Conservation (phyloP, 2,888 invertebrate genomes). For the Epinotia ramella region DNA sequence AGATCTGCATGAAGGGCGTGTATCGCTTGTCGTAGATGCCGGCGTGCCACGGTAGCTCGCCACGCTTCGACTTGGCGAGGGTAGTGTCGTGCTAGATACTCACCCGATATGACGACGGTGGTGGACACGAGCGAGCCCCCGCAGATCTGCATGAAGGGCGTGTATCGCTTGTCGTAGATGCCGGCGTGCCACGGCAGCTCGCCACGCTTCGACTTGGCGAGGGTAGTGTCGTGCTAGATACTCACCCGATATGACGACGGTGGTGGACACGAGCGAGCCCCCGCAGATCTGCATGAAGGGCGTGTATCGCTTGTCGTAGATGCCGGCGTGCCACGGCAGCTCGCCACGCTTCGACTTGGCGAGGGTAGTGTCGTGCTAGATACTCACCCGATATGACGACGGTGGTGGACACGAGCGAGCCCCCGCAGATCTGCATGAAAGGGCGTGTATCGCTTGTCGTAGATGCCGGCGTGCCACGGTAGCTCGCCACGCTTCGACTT, state of each 20-base stretch:
- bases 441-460: slow-evolving; percentile 59
- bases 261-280: slow-evolving; percentile 72
- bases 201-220: no score
- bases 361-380: no score
- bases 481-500: slow-evolving; percentile 54
- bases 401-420: slow-evolving; percentile 54
- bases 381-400: no score
- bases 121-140: slow-evolving; percentile 69
- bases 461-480: slow-evolving; percentile 83
- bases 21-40: no score
- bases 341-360: slow-evolving; percentile 51
- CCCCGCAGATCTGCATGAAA: slow-evolving; percentile 79
- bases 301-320: slow-evolving; percentile 66
- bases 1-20: no score
- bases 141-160: slow-evolving; percentile 73
- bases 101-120: no score
- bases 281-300: slow-evolving; percentile 76
- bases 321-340: slow-evolving; percentile 80
- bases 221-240: no score
- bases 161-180: slow-evolving; percentile 65
- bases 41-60: no score
- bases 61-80: no score
- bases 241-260: no score
- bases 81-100: no score
- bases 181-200: no score